Evolutionary conservation across 2,797 vertebrate species (phyloP).

Genomic region (Sus cebifrons): DNA sequence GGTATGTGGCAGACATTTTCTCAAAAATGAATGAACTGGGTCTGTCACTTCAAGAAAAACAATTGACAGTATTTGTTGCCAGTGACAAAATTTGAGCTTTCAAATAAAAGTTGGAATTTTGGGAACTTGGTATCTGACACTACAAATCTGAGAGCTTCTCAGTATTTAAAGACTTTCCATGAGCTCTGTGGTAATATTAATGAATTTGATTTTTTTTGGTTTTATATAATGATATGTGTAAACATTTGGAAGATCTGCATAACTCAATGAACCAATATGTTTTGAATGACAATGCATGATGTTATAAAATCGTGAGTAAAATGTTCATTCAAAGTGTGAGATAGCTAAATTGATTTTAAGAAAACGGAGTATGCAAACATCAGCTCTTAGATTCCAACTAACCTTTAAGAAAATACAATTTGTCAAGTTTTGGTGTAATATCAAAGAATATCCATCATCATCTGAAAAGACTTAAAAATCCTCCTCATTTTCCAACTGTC

Average conservation of each 20-base stretch:
- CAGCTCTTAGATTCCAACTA: background rate
- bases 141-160: background rate
- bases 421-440: slow-evolving; percentile 23
- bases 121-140: background rate
- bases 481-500: background rate
- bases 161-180: slow-evolving; percentile 39
- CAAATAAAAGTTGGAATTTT: background rate
- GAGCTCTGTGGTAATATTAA: background rate
- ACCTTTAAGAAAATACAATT: background rate
- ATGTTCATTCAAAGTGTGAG: slow-evolving; percentile 1
- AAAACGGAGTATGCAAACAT: background rate
- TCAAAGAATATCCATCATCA: background rate
- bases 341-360: background rate
- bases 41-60: slow-evolving; percentile 44
- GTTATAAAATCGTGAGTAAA: slow-evolving; percentile 7
- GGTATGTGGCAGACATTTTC: slow-evolving; percentile 21
- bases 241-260: background rate
- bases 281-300: background rate
- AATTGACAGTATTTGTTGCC: background rate
- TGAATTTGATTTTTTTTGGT: background rate
- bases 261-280: background rate
- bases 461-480: slow-evolving; percentile 36
- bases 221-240: background rate
- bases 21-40: slow-evolving; percentile 10
- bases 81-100: slow-evolving; percentile 16